Evolutionary conservation across 2,113 vertebrate species (phyloP), one percentile per base, ranked within the genome.

Genomic region (Vulpes lagopus): DNA sequence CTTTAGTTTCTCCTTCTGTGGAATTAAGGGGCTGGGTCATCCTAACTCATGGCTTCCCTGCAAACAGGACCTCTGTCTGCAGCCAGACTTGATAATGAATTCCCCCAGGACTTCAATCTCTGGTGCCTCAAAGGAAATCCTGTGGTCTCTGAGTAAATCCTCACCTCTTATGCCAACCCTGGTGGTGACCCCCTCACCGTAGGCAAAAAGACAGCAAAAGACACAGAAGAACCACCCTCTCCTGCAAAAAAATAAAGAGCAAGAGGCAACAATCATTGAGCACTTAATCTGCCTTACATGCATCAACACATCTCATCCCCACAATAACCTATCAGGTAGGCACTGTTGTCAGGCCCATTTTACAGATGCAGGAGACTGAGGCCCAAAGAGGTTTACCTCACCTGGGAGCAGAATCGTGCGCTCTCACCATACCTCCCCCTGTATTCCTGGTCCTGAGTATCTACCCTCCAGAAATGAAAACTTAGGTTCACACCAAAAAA

Each of bases 1-100:
- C 92, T 38, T 78, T 51, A 43, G 59, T 78, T n/a, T 78, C 60
- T 60, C n/a, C 14, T 86, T 93, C n/a, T 67, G 71, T 65, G 83
- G 20, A 60, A 35, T 69, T 27, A 35, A 79, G 51, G 38, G 32
- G 16, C 51, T 59, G 30, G 27, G 51, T 16, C 73, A 49, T 43
- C 73, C 62, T 79, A 57, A 87, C 27, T 43, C 73, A 32, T 1
- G 19, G 8, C 62, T 59, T 43, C 38, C 35, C 73, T 76, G 59
- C 22, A 30, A 43, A 60, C 3, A 62, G 67, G 67, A 74, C 30
- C 20, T 83, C 64, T 73, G 51, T 73, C 15, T 9, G 8, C 81
- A 16, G 11, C 32, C n/a, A 10, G 27, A 79, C 16, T 80, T 30
- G 38, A 23, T 53, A 7, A 62, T 30, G 27, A 69, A 57, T 65